These are phyloP conservation scores for Rotaria socialis DNA, from an alignment of 2,888 invertebrate genomes.

Conservation along the genomic window DNA sequence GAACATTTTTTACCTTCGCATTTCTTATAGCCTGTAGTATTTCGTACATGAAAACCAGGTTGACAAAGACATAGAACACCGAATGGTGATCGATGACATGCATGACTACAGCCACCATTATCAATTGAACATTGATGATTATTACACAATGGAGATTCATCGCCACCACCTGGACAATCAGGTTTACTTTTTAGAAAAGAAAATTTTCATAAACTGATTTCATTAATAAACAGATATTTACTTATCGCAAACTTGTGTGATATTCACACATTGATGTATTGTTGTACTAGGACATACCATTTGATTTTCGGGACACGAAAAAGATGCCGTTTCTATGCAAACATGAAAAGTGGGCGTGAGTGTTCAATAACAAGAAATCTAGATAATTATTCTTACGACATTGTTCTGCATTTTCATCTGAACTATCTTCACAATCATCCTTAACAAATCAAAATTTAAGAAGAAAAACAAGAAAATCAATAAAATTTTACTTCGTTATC, in stretches of 20 bases:
- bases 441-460: not conserved
- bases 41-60: conserved; percentile 66
- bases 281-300: conserved; percentile 75
- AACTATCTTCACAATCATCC: conserved; percentile 44
- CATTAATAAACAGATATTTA: not conserved
- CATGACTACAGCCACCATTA: conserved; percentile 59
- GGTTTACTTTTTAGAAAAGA: conserved; percentile 62
- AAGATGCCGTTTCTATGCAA: conserved; percentile 51
- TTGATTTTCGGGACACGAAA: conserved; percentile 61
- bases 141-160: conserved; percentile 81
- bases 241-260: conserved; percentile 74
- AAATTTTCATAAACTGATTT: no score
- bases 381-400: conserved; percentile 19
- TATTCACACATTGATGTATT: conserved; percentile 70
- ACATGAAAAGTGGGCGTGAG: not conserved
- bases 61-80: conserved; percentile 89
- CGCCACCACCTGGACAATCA: conserved; percentile 83
- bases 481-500: conserved; percentile 50
- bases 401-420: conserved; percentile 31
- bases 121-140: conserved; percentile 57
- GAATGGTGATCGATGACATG: conserved; percentile 60
- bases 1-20: conserved; percentile 20
- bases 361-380: not conserved
- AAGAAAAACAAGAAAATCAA: not conserved
- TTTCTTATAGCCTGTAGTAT: conserved; percentile 41